Conservation (phyloP, 2,888 invertebrate genomes). For the Loripinus fragilis region DNA sequence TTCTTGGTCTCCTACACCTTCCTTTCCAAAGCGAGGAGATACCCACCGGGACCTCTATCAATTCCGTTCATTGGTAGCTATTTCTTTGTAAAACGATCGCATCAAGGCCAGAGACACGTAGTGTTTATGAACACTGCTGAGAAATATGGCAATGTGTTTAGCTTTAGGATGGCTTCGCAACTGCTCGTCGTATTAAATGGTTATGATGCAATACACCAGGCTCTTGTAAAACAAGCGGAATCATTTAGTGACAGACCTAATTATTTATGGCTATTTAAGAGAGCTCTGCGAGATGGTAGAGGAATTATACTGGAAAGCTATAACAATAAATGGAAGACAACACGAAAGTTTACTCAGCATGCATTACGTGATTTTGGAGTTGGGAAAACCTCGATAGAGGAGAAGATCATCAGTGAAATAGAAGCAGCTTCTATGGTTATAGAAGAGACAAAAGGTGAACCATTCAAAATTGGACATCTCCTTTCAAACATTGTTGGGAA, state of each 20-base stretch:
- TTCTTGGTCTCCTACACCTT: neutral
- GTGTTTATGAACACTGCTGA: neutral
- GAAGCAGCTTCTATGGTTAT: slow-evolving; percentile 41
- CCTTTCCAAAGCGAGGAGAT: neutral
- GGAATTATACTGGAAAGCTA: neutral
- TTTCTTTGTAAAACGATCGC: neutral
- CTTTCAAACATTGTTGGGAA: slow-evolving; percentile 60
- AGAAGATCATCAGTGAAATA: slow-evolving; percentile 56
- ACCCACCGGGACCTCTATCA: neutral
- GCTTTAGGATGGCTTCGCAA: neutral
- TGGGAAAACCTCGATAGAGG: slow-evolving; percentile 62
- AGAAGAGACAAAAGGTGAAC: slow-evolving; percentile 27
- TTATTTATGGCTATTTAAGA: neutral
- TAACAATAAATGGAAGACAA: slow-evolving; percentile 48
- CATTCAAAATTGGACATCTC: slow-evolving; percentile 36
- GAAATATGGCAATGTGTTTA: neutral
- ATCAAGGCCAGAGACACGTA: neutral
- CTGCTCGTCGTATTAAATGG: neutral
- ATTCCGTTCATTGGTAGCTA: neutral
- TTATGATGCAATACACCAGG: neutral
- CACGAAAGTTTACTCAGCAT: slow-evolving; percentile 50
- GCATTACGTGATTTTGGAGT: slow-evolving; percentile 62
- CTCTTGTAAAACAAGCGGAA: neutral
- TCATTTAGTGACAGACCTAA: neutral
- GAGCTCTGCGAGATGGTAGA: neutral